A percentile compares a stretch with the other conserved stretches of the same genome.
Conservation (phyloP, 2,113 vertebrate genomes). For the Condylura cristata region DNA sequence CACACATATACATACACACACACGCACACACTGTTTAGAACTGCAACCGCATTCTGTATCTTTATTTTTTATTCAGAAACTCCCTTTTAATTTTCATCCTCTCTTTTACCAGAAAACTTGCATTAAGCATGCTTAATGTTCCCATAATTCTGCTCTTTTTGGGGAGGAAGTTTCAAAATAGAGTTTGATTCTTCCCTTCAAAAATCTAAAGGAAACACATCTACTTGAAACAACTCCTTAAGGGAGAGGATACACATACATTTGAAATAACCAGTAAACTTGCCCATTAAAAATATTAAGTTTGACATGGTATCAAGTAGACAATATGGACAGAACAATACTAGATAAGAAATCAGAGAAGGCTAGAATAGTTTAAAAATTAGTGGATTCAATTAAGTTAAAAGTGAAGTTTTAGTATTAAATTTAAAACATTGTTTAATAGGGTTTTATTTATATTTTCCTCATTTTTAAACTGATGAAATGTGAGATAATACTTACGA, state of each 20-base stretch:
- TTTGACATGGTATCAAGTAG: neutral
- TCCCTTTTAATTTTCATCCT: neutral
- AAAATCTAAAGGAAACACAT: neutral
- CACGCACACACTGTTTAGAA: no score
- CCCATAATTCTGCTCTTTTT: neutral
- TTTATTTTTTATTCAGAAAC: neutral
- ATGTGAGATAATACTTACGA: neutral
- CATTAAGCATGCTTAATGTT: constrained; percentile 7
- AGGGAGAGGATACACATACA: neutral
- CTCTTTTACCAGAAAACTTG: constrained; percentile 24
- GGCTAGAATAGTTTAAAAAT: neutral
- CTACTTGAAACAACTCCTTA: neutral
- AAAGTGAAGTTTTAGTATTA: neutral
- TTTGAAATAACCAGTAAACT: neutral
- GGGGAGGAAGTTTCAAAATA: neutral
- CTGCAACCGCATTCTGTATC: no score
- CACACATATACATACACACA: no score
- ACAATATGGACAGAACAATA: neutral
- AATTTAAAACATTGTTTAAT: constrained; percentile 11
- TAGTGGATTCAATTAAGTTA: neutral
- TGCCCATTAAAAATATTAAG: neutral
- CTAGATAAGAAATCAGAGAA: neutral
- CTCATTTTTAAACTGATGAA: neutral
- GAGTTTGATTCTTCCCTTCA: neutral
- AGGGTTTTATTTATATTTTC: neutral